Evolutionary conservation across 2,797 vertebrate species (phyloP), one percentile per base, ranked within the genome.

Genomic region (Crypturellus tataupa): DNA sequence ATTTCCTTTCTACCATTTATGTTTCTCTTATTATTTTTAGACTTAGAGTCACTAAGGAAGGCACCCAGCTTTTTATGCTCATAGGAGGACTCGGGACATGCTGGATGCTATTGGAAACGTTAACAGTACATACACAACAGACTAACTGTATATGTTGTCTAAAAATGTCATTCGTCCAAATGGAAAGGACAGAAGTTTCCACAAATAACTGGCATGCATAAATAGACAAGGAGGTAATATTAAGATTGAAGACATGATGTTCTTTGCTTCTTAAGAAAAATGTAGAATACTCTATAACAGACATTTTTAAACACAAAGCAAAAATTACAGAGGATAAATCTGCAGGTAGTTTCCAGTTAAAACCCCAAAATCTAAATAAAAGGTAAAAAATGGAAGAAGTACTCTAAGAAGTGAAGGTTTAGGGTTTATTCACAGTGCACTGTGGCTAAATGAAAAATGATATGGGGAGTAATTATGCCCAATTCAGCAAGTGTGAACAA

Each of bases 301-400:
- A 82, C 46, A 19, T 64, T 72, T 92, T 88, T 89, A 63, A 70
- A 81, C n/a, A 44, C 18, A 58, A 9, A 17, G 59, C 65, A 31
- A 87, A 92, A 68, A 92, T 29, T 46, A 31, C 19, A 46, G 17
- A 7, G 60, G 84, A 55, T 76, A 93, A 88, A 90, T 67, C 49
- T 82, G 37, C 23, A 40, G 70, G 23, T 39, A 86, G 21, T 7
- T 75, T 62, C 47, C 40, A 55, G 19, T 39, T 87, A 40, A 70
- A 84, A 84, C 72, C 0, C 3, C 7, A 18, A 73, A 35, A 18
- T n/a, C 56, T 77, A 68, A 72, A 39, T 15, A 68, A 90, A 56
- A 88, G 63, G n/a, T 72, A 15, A 89, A 84, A 93, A 84, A 53
- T 17, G 12, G 42, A 55, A 87, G 6, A 40, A 84, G 42, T 78